Percentiles rank a stretch among this genome's conserved stretches.
These are phyloP conservation scores for Notechis scutatus DNA, from an alignment of 2,113 vertebrate species.

Conservation along the genomic window DNA sequence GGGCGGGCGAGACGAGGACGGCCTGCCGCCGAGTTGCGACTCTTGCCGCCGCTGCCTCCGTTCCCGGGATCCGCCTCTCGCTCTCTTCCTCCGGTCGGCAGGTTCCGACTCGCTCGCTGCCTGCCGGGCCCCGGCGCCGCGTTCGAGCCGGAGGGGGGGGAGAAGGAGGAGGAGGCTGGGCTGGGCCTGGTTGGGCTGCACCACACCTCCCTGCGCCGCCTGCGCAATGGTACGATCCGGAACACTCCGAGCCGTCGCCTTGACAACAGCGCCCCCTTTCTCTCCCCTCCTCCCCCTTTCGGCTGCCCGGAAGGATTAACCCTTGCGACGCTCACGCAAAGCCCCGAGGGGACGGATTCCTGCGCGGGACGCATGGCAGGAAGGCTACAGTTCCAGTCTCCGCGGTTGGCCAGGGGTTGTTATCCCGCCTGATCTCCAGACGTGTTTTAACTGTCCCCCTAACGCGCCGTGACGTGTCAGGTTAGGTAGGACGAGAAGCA, in stretches of 20 bases:
- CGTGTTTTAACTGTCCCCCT: no score
- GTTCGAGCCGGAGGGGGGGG: conserved; percentile 20
- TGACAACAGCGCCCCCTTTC: conserved; percentile 34
- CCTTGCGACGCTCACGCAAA: background rate
- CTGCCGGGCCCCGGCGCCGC: conserved; percentile 41
- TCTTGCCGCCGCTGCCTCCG: conserved; percentile 18
- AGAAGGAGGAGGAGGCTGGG: conserved; percentile 3
- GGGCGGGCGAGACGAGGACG: background rate
- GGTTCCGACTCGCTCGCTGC: conserved; percentile 7
- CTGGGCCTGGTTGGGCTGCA: conserved; percentile 2
- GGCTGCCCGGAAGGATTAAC: conserved; percentile 17
- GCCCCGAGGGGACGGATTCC: no score
- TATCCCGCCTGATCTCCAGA: background rate
- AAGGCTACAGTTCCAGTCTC: fast-evolving
- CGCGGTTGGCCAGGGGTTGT: background rate
- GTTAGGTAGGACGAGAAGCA: background rate
- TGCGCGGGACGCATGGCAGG: background rate
- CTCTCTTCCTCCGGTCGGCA: background rate
- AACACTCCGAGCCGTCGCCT: conserved; percentile 51
- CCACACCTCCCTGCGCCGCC: background rate
- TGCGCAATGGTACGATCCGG: conserved; percentile 51
- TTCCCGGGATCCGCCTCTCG: background rate
- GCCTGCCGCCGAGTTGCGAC: background rate
- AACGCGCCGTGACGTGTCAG: background rate
- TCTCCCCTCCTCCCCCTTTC: background rate